Evolutionary conservation across 2,113 vertebrate species (phyloP).

Genomic region (Megalops atlanticus): DNA sequence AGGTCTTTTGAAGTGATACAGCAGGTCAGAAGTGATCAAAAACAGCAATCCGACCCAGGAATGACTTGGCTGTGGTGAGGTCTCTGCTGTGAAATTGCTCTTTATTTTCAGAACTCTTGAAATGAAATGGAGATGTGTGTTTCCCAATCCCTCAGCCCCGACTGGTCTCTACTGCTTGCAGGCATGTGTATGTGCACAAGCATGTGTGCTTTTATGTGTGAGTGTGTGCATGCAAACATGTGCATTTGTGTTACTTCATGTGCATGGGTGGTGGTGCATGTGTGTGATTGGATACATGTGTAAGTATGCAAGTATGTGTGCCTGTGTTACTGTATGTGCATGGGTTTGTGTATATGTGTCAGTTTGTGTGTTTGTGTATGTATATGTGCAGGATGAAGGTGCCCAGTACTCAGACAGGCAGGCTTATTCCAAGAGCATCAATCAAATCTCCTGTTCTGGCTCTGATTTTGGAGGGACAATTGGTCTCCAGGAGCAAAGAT

Average conservation of each 20-base stretch:
- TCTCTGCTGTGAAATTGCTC: background rate
- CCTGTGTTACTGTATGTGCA: background rate
- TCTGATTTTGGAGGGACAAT: background rate
- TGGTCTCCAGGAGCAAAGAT: background rate
- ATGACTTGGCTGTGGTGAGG: background rate
- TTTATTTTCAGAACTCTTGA: background rate
- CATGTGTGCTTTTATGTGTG: background rate
- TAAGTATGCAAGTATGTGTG: background rate
- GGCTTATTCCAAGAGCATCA: background rate
- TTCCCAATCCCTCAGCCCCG: background rate
- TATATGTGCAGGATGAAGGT: background rate
- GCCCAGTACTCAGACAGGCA: background rate
- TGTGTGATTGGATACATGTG: background rate
- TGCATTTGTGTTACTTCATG: background rate
- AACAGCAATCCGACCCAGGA: too few species aligned
- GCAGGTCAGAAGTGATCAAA: too few species aligned
- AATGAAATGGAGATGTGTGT: background rate
- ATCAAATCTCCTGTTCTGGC: background rate
- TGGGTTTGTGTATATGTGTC: background rate
- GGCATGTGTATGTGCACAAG: background rate
- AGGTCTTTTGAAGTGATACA: too few species aligned
- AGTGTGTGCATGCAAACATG: background rate
- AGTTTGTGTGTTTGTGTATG: background rate
- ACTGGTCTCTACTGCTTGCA: background rate
- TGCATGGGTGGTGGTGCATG: background rate